phyloP scores from a whole-genome alignment of 2,797 vertebrate genomes.

The Vireo griseus region DNA sequence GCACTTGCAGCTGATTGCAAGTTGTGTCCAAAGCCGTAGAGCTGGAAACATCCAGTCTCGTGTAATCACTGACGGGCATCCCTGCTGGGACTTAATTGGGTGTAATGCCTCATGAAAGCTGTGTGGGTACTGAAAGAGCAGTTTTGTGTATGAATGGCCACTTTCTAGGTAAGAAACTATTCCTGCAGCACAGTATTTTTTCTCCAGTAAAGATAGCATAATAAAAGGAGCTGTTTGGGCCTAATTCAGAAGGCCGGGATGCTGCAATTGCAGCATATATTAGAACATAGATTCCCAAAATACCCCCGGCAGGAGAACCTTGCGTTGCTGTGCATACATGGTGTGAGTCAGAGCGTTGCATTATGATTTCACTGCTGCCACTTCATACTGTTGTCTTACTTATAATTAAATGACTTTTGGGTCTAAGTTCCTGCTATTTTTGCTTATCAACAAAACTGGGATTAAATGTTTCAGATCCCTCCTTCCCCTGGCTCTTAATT shows the following conservation, averaged over 20 bases:
- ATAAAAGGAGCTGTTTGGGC: neutral
- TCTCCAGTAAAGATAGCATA: neutral
- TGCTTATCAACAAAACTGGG: neutral
- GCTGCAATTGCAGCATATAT: neutral
- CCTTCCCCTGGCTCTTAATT: constrained; percentile 3
- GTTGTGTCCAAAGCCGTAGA: neutral
- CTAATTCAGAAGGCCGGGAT: neutral
- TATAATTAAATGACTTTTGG: neutral
- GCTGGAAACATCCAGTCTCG: neutral
- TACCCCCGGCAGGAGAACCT: neutral
- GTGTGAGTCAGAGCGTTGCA: neutral
- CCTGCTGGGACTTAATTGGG: neutral
- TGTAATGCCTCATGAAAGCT: neutral
- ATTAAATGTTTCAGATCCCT: neutral
- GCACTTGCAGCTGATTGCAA: neutral
- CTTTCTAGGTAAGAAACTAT: neutral
- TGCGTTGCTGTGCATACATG: neutral
- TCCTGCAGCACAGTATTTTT: neutral
- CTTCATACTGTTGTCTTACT: neutral
- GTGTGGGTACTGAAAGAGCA: neutral
- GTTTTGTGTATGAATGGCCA: neutral
- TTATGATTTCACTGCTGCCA: neutral
- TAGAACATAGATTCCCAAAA: neutral
- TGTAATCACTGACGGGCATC: neutral
- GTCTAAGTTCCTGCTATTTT: neutral